These are phyloP conservation scores for Argyrosomus japonicus DNA, from an alignment of 2,113 vertebrate genomes.

Conservation along the genomic window DNA sequence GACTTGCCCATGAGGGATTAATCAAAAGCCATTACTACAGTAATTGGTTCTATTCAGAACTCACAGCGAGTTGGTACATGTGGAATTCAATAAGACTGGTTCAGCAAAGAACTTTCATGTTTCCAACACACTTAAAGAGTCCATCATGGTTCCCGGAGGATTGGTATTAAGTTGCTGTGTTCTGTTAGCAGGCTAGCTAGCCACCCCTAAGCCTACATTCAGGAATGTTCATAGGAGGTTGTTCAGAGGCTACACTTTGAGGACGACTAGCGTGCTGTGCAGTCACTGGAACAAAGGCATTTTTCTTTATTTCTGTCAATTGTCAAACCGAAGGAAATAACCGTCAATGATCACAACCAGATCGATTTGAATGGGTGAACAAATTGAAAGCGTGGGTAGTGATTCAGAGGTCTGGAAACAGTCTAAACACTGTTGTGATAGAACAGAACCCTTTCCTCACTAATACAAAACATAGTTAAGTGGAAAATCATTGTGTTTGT, in stretches of 20 bases:
- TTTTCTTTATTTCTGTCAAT: not conserved
- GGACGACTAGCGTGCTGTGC: not conserved
- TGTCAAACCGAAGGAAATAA: not conserved
- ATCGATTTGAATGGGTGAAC: not conserved
- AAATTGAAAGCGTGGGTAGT: not conserved
- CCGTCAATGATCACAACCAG: not conserved
- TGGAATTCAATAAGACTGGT: constrained; percentile 11
- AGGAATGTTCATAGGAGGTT: not conserved
- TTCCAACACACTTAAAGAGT: not conserved
- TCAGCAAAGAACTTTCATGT: not conserved
- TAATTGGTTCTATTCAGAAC: constrained; percentile 13
- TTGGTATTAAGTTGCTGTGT: not conserved
- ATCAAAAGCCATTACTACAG: not conserved
- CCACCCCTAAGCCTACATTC: not conserved
- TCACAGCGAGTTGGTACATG: not conserved
- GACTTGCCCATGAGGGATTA: constrained; percentile 4
- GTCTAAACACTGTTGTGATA: not conserved
- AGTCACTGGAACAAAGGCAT: not conserved
- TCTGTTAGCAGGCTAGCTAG: not conserved
- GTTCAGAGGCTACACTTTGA: not conserved
- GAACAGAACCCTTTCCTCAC: not conserved
- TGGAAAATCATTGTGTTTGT: not conserved
- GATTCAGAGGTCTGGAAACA: not conserved
- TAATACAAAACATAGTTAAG: not conserved
- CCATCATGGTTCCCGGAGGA: not conserved